Percentiles rank a stretch among this genome's conserved stretches.
Evolutionary conservation across 2,888 invertebrate genomes (phyloP).

Genomic region (Drosophila vallismaia): DNA sequence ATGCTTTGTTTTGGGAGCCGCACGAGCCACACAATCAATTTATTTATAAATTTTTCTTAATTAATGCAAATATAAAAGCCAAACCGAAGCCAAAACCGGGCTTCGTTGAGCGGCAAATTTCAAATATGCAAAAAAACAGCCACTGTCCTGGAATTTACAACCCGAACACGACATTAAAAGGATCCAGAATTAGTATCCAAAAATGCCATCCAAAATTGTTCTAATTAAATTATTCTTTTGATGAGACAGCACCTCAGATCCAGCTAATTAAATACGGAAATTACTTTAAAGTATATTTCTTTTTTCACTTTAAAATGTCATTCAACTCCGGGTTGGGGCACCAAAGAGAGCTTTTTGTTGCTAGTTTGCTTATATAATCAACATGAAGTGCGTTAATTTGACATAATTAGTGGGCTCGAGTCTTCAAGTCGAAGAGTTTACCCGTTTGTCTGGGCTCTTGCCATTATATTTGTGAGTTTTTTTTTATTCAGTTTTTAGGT

Average conservation of each 20-base stretch:
- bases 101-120: too few relatives aligned
- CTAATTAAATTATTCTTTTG: constrained; percentile 40
- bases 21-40: constrained; percentile 66
- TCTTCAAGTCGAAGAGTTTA: constrained; percentile 31
- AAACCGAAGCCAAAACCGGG: constrained; percentile 8
- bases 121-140: constrained; percentile 38
- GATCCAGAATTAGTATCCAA: neutral
- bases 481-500: constrained; percentile 57
- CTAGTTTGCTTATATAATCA: constrained; percentile 47
- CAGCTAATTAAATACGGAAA: constrained; percentile 39
- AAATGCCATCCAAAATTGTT: constrained; percentile 3
- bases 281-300: constrained; percentile 18
- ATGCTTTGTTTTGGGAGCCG: constrained; percentile 10
- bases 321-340: constrained; percentile 54
- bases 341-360: constrained; percentile 21
- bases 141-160: constrained; percentile 7
- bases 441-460: constrained; percentile 36
- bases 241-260: constrained; percentile 2
- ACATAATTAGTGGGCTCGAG: constrained; percentile 58
- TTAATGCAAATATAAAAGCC: constrained; percentile 68
- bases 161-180: neutral
- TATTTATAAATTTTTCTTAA: constrained; percentile 71
- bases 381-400: constrained; percentile 60
- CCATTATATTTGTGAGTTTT: constrained; percentile 7
- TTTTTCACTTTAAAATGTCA: constrained; percentile 48